Evolutionary conservation across 2,113 vertebrate genomes (phyloP), one percentile per base, ranked within the genome.

Genomic region (Microcebus ravelobensis): DNA sequence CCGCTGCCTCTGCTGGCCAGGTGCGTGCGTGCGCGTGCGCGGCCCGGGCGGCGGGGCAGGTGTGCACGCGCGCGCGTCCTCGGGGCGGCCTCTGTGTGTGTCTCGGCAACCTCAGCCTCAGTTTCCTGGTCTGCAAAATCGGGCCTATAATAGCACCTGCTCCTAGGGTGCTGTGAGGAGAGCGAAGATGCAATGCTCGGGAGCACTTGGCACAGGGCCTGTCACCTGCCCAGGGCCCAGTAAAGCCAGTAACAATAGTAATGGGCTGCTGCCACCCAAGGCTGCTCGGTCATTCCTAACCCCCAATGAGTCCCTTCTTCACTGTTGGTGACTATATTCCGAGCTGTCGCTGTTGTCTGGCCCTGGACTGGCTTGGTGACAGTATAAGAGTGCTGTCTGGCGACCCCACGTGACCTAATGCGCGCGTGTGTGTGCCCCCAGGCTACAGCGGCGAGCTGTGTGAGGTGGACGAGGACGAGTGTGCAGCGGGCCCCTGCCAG

Each of bases 1-100:
- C 97, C 88, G 89, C 95, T 99, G 99, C 95, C 97, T 98, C 84
- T 99, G 99, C 98, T 99, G 99, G 99, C 97, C 99, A 98, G 99
- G 99, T 99, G 98, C 9, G 98, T 90, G 83, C 31, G 77, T 0
- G 55, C 0, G 55, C 10, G 36, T 1, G 68, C 61, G 1, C 0
- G 0, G 48, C 27, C 48, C 48, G 31, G 12, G 3, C 5, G 23
- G 23, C 0, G 0, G 25, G 14, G 17, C 70, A 27, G 27, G 65
- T 55, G 59, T 36, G 84, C 87, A 59, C 17, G 74, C 9, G 45
- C 77, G 31, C 45, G 17, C 50, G 14, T 14, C 48, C 1, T 6
- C 5, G 6, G 13, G 36, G 61, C 52, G 6, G 52, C 52, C 5
- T 63, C 48, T 12, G 4, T 4, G 76, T 9, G 36, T 2, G 2